These are phyloP conservation scores for Paramisgurnus dabryanus DNA, from an alignment of 2,113 vertebrate species.

Conservation along the genomic window DNA sequence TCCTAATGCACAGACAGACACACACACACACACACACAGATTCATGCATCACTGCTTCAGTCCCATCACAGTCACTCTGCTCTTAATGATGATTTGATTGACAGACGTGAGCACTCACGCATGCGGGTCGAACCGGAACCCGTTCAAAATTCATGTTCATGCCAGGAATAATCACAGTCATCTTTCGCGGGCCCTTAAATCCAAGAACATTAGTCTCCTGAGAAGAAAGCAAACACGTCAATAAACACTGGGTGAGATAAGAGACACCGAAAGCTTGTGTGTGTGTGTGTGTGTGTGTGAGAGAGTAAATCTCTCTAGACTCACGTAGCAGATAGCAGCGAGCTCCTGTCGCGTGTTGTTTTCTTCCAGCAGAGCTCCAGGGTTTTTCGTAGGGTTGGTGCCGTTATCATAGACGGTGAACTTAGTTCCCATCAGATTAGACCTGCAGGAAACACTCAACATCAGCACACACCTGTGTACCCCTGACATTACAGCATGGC, in stretches of 20 bases:
- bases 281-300: not conserved
- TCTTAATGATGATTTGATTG: not conserved
- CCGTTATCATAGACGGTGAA: conserved; percentile 95
- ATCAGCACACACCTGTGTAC: not conserved
- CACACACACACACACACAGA: not conserved
- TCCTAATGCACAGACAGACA: conserved; percentile 74
- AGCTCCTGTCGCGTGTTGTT: conserved; percentile 87
- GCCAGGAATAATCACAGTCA: conserved; percentile 96
- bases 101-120: conserved; percentile 74
- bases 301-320: conserved; percentile 49
- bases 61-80: not conserved
- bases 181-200: conserved; percentile 95
- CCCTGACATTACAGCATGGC: too few relatives aligned
- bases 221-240: conserved; percentile 35
- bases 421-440: conserved; percentile 96
- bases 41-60: not conserved
- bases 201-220: conserved; percentile 97
- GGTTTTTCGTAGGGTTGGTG: conserved; percentile 85
- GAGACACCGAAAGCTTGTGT: not conserved
- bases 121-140: conserved; percentile 84
- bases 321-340: conserved; percentile 93
- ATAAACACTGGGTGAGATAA: not conserved
- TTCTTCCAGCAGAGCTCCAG: conserved; percentile 80
- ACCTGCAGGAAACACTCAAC: conserved; percentile 70
- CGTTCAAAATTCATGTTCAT: conserved; percentile 94